Conservation (phyloP, 1,140 invertebrate species). For the Neodiprion virginianus region DNA sequence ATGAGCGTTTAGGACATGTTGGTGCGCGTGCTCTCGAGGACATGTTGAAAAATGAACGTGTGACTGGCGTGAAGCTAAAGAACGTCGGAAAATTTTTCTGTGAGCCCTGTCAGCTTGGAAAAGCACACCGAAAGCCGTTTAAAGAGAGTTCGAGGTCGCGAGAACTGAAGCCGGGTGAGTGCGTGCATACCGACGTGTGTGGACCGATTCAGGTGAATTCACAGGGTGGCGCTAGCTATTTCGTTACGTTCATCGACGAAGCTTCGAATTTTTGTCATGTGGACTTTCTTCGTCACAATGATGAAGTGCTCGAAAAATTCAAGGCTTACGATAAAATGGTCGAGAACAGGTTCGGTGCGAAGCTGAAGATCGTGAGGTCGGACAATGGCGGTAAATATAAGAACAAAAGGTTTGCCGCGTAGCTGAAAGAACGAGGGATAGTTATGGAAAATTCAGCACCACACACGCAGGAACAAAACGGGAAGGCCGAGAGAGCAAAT, state of each 20-base stretch:
- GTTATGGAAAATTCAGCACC: background rate
- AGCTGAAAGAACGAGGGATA: background rate
- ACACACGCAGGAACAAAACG: background rate
- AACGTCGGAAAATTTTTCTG: slow-evolving; percentile 36
- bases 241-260: slow-evolving; percentile 59
- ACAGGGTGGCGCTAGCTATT: slow-evolving; percentile 47
- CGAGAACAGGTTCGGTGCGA: slow-evolving; percentile 44
- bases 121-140: slow-evolving; percentile 36
- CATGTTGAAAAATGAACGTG: slow-evolving; percentile 20
- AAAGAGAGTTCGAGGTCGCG: slow-evolving; percentile 23
- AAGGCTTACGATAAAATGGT: slow-evolving; percentile 43
- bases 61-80: slow-evolving; percentile 38
- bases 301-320: slow-evolving; percentile 49
- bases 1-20: slow-evolving; percentile 27
- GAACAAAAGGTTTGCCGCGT: too few species aligned
- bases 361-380: slow-evolving; percentile 26
- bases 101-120: slow-evolving; percentile 38
- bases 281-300: slow-evolving; percentile 55
- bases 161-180: slow-evolving; percentile 26
- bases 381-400: too few species aligned
- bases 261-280: slow-evolving; percentile 49
- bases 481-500: background rate
- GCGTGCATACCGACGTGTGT: slow-evolving; percentile 54
- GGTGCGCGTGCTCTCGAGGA: slow-evolving; percentile 20
- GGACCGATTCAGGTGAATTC: slow-evolving; percentile 53